These are phyloP conservation scores for Rutpela maculata DNA, from an alignment of 2,888 invertebrate species.

Conservation along the genomic window DNA sequence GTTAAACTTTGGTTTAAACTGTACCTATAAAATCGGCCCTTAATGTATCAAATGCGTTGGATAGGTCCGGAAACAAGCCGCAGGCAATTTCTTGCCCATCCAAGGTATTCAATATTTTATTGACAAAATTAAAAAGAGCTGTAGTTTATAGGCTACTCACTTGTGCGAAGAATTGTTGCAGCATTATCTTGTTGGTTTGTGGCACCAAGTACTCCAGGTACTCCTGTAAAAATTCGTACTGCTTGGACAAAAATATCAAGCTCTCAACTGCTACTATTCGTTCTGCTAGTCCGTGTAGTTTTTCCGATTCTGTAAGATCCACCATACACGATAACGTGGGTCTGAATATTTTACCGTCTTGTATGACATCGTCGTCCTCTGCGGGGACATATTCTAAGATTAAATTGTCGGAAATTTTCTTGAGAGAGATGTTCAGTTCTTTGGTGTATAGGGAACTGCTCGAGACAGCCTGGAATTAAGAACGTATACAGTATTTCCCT, in stretches of 20 bases:
- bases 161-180: slow-evolving; percentile 84
- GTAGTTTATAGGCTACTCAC: slow-evolving; percentile 58
- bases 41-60: too few relatives aligned
- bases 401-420: slow-evolving; percentile 86
- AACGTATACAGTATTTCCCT: background rate
- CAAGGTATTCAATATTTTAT: too few relatives aligned
- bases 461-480: slow-evolving; percentile 73
- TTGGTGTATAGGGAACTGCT: slow-evolving; percentile 78
- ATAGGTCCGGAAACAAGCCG: too few relatives aligned
- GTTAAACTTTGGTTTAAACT: too few relatives aligned
- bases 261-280: slow-evolving; percentile 96
- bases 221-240: slow-evolving; percentile 88
- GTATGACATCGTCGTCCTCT: slow-evolving; percentile 62
- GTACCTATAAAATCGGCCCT: too few relatives aligned
- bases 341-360: slow-evolving; percentile 74
- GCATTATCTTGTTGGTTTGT: slow-evolving; percentile 80
- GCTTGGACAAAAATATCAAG: slow-evolving; percentile 90
- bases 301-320: slow-evolving; percentile 82
- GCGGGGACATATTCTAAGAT: slow-evolving; percentile 72
- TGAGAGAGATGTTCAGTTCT: slow-evolving; percentile 84
- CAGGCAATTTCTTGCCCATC: too few relatives aligned
- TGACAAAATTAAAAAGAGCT: too few relatives aligned
- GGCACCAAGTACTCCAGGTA: slow-evolving; percentile 91
- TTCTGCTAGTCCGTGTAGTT: slow-evolving; percentile 88
- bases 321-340: slow-evolving; percentile 79